Percentiles rank a stretch among this genome's conserved stretches.
phyloP scores from a whole-genome alignment of 2,113 vertebrate genomes.

The Pholis gunnellus region DNA sequence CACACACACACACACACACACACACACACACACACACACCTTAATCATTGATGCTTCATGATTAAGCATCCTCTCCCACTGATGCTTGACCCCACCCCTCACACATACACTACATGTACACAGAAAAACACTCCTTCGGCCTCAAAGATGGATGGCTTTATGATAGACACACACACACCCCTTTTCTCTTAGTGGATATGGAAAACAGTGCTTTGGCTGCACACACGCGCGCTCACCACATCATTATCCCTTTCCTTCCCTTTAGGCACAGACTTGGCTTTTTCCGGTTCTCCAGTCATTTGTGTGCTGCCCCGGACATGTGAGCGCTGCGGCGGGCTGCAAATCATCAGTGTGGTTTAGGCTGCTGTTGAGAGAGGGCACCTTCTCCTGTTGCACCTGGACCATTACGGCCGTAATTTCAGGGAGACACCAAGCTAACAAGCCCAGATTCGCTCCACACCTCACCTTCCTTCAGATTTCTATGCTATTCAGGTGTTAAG shows the following conservation, averaged over 20 bases:
- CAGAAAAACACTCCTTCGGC: background rate
- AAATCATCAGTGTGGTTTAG: conserved; percentile 45
- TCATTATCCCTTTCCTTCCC: conserved; percentile 57
- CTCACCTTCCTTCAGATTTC: conserved; percentile 3
- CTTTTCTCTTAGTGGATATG: background rate
- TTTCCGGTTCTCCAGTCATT: conserved; percentile 37
- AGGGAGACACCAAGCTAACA: conserved; percentile 52
- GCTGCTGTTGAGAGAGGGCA: conserved; percentile 50
- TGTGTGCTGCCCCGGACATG: conserved; percentile 24
- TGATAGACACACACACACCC: background rate
- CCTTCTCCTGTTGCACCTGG: conserved; percentile 59
- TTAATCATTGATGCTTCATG: conserved; percentile 51
- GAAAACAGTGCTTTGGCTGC: conserved; percentile 7
- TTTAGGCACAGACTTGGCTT: conserved; percentile 39
- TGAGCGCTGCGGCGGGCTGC: conserved; percentile 44
- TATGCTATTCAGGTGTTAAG: conserved; percentile 28
- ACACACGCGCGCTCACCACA: conserved; percentile 12
- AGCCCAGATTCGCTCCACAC: background rate
- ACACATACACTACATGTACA: background rate
- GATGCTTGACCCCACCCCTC: background rate
- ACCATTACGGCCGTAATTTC: conserved; percentile 63
- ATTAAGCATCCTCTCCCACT: conserved; percentile 15
- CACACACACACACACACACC: conserved; percentile 4
- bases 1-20: conserved; percentile 12
- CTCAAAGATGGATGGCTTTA: background rate